Conservation (phyloP, 2,113 vertebrate species). For the Macroglossus sobrinus region DNA sequence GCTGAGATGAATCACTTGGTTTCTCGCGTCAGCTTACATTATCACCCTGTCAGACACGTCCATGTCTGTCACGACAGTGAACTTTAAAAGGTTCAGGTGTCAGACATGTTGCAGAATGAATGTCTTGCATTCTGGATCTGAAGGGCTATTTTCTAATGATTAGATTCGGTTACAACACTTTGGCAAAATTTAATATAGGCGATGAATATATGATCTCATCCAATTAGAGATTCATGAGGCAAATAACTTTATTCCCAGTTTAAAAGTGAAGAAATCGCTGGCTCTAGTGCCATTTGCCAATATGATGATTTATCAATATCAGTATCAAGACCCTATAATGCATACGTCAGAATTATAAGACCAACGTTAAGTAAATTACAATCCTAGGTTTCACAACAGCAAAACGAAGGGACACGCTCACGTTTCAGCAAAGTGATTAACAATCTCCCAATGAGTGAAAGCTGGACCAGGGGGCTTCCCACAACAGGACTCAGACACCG, state of each 20-base stretch:
- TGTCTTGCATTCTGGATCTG: neutral
- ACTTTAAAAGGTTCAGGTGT: neutral
- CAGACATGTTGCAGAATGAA: neutral
- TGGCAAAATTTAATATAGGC: neutral
- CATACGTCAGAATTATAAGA: neutral
- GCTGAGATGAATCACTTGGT: neutral
- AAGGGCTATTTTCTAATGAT: neutral
- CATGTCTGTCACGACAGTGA: neutral
- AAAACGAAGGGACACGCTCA: neutral
- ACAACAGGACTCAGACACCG: neutral
- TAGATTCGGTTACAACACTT: slow-evolving; percentile 4
- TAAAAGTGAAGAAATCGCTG: neutral
- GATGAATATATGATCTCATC: neutral
- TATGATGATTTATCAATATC: neutral
- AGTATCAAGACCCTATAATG: neutral
- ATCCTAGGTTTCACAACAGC: neutral
- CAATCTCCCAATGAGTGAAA: neutral
- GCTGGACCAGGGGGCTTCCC: neutral
- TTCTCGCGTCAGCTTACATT: neutral
- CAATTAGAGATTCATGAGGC: neutral
- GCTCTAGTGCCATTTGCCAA: neutral
- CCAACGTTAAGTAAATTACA: neutral
- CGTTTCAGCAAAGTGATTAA: neutral
- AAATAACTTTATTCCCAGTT: neutral
- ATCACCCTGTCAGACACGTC: neutral